Base-by-base conservation (phyloP, 2,888 invertebrate genomes). In the Acrobeloides nanus region DNA sequence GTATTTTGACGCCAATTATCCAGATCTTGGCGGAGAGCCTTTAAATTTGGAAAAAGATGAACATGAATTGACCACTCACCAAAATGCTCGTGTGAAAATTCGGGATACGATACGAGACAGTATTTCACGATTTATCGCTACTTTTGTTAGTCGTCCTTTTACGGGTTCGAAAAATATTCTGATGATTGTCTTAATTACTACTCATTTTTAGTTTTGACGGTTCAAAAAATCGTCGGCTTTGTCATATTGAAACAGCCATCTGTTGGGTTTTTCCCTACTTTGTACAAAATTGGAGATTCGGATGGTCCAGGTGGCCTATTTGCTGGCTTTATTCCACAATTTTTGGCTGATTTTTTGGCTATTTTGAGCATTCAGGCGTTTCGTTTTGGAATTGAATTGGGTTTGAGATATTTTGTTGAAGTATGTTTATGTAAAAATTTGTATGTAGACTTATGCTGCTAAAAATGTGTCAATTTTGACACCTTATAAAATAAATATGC, bases 201-300 rank as follows among this genome's bases (percentile, higher is more conserved):
- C n/a, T n/a, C n/a, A n/a, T n/a, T 23, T 55, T 29, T 29, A 75
- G 90, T 93, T 34, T 84, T 92, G 57, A 84, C 87, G 47, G 78
- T 90, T 45, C 81, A 92, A 65, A 86, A 86, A 81, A 83, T 93
- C 56, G 92, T 92, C 5, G 82, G 85, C 66, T 92, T n/a, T n/a
- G n/a, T n/a, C n/a, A n/a, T n/a, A n/a, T n/a, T n/a, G n/a, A n/a
- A n/a, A n/a, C n/a, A n/a, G n/a, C n/a, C n/a, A n/a, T n/a, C n/a
- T n/a, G n/a, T n/a, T n/a, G n/a, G n/a, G n/a, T n/a, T n/a, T n/a
- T n/a, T n/a, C n/a, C n/a, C n/a, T n/a, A n/a, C n/a, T n/a, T n/a
- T n/a, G n/a, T n/a, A n/a, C n/a, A n/a, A 87, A 68, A 85, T 93
- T 56, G 90, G 87, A 75, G 81, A 78, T 65, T 85, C 86, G 68